A percentile compares a stretch with the other conserved stretches of the same genome.
Conservation (phyloP, 2,888 invertebrate genomes). For the Augiades crinisus region DNA sequence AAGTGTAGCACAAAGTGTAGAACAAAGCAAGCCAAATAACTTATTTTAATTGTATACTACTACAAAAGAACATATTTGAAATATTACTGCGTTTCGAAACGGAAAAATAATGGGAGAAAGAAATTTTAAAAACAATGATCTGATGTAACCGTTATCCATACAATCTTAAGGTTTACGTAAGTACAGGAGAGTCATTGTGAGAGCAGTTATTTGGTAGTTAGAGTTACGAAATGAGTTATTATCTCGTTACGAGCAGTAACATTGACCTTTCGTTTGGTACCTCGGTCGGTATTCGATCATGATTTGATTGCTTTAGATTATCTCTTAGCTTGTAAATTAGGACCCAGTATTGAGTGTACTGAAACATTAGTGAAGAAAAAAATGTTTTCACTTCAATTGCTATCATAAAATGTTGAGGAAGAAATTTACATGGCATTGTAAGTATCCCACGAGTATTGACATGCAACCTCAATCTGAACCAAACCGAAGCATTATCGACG, state of each 20-base stretch:
- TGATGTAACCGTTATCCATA: constrained; percentile 15
- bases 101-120: constrained; percentile 15
- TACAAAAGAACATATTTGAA: constrained; percentile 1
- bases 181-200: constrained; percentile 25
- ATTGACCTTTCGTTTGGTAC: constrained; percentile 36
- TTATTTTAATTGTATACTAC: neutral
- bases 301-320: neutral
- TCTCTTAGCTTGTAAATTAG: too few species aligned
- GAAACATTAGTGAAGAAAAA: too few species aligned
- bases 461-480: too few species aligned
- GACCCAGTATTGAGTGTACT: too few species aligned
- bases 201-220: constrained; percentile 27
- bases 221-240: constrained; percentile 32
- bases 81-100: constrained; percentile 8
- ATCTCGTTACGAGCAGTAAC: constrained; percentile 41
- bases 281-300: neutral
- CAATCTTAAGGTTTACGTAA: constrained; percentile 23
- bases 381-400: too few species aligned
- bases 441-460: too few species aligned
- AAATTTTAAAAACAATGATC: constrained; percentile 19
- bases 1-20: too few species aligned
- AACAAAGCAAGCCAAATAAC: constrained; percentile 6
- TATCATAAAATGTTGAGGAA: too few species aligned
- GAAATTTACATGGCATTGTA: too few species aligned
- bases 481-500: too few species aligned